A percentile compares a stretch with the other conserved stretches of the same genome.
Evolutionary conservation across 2,113 vertebrate species (phyloP).

Genomic region (Anoplopoma fimbria): DNA sequence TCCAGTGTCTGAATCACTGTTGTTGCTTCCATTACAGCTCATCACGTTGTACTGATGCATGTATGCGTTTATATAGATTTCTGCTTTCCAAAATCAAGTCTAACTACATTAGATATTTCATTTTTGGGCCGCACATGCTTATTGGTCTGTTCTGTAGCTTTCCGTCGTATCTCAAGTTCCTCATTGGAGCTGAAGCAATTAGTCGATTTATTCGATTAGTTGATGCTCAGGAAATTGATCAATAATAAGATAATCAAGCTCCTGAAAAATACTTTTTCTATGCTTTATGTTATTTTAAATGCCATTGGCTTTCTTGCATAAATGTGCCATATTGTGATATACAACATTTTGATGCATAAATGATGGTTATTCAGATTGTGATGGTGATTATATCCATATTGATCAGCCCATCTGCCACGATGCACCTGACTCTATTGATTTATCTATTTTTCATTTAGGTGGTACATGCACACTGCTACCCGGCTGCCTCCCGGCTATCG

Average conservation of each 20-base stretch:
- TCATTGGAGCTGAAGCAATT: not conserved
- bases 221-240: not conserved
- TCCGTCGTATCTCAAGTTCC: not conserved
- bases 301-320: not conserved
- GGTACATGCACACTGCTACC: slow-evolving; percentile 66
- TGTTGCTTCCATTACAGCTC: not conserved
- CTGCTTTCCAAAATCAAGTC: not conserved
- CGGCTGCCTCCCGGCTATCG: slow-evolving; percentile 74
- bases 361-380: not conserved
- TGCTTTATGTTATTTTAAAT: not conserved
- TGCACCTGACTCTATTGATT: slow-evolving; percentile 42
- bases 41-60: not conserved
- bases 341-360: not conserved
- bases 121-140: not conserved
- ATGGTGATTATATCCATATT: not conserved
- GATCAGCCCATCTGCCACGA: not conserved
- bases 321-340: not conserved
- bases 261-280: not conserved
- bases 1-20: not conserved
- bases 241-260: not conserved
- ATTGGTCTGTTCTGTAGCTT: not conserved
- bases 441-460: slow-evolving; percentile 69
- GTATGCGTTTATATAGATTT: not conserved
- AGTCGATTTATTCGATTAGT: not conserved
- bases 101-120: not conserved